Evolutionary conservation across 2,113 vertebrate species (phyloP), one percentile per base, ranked within the genome.

Genomic region (Brachypodius melanocephalos): DNA sequence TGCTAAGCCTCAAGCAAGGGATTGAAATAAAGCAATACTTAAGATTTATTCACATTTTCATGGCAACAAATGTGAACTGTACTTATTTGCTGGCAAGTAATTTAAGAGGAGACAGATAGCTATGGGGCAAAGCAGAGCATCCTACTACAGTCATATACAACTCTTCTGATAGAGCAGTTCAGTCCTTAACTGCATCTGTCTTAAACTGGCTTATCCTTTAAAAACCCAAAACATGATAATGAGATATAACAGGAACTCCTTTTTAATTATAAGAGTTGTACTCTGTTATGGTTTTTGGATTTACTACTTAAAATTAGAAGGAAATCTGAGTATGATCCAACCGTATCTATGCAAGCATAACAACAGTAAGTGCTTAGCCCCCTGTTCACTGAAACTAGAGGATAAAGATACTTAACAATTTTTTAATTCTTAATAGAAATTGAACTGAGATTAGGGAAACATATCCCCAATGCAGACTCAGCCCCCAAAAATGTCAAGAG

Each of bases 11-110:
- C 59, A 67, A 87, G 91, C 77, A 88, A 95, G 22, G 36, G 24
- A 61, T 69, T 22, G 54, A 89, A 93, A 91, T 79, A n/a, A 93
- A 90, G 46, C 12, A 69, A 45, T 36, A 34, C 25, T 38, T 69
- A 36, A 40, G 38, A 91, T 78, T 82, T 88, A 87, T 82, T 95
- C 62, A 38, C 6, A 21, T 91, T 91, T 95, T 91, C 93, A 89
- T 45, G 91, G 71, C 62, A 85, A 79, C 32, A 85, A 84, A 80
- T 61, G 43, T 80, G 38, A 93, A 76, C 29, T 73, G 49, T 12
- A 31, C 80, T 22, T 34, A 49, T 79, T 75, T 2, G 2, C 68
- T 73, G 55, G 26, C 40, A 93, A 59, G 34, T 59, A 91, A 83
- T 90, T 91, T 88, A 85, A 89, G 51, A 55, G 38, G 46, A 91